Base-by-base conservation (phyloP, 1,140 invertebrate genomes). In the Caerostris extrusa region DNA sequence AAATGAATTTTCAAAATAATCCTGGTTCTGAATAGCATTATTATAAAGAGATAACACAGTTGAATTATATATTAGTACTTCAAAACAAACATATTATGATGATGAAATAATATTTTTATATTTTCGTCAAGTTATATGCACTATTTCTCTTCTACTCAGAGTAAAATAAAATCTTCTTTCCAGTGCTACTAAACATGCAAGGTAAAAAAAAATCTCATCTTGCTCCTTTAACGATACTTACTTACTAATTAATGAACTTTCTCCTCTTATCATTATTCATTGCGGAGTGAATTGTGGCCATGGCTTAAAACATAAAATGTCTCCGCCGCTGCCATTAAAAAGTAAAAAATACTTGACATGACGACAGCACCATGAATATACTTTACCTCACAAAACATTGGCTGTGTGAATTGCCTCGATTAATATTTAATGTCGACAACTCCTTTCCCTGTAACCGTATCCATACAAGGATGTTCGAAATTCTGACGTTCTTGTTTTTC, bases 391-490 rank as follows among this genome's bases (percentile, higher is more conserved):
- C n/a, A 77, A 77, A 34, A 71, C 81, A 64, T 89, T 58, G 10
- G 7, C 8, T 10, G 3, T 34, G 10, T 50, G 69, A 34, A 10
- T 91, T 61, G 85, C 6, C 50, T 5, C 34, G 69, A 77, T 77
- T 77, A 77, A 77, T 77, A 77, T 77, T 77, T 77, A 77, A 77
- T 50, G 34, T 34, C 69, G 34, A 77, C 69, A 77, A 8, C 19
- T 10, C 19, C 50, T 77, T 34, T 77, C 5, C 69, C 8, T 77
- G 67, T 34, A 77, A 19, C 69, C 50, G 69, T 77, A 50, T 12
- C 69, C 69, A 12, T 50, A 34, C 12, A 50, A 12, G 7, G 10
- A 10, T 12, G 69, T 77, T 17, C 10, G 50, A 34, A 77, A 10
- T 77, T 34, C 10, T 34, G 10, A 53, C 50, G 34, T 34, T n/a